A percentile compares a stretch with the other conserved stretches of the same genome.
Evolutionary conservation across 2,888 invertebrate species (phyloP).

Genomic region (Limnephilus lunatus): DNA sequence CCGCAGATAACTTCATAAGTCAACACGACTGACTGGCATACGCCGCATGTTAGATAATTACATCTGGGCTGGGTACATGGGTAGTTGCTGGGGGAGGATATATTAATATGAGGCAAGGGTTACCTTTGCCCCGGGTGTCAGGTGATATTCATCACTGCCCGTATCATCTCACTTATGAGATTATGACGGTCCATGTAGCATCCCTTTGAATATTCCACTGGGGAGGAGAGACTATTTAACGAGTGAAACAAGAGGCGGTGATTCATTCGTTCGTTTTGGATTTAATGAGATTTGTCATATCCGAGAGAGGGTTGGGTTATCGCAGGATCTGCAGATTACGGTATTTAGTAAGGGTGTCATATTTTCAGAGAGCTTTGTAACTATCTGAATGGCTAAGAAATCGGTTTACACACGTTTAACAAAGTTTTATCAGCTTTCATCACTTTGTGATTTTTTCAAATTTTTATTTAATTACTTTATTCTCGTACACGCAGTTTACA

Average conservation of each 20-base stretch:
- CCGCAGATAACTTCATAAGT: constrained; percentile 57
- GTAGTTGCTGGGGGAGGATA: constrained; percentile 33
- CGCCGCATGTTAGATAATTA: constrained; percentile 56
- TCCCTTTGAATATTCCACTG: constrained; percentile 43
- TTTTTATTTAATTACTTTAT: too few species aligned
- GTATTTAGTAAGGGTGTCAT: constrained; percentile 28
- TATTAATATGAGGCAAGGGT: constrained; percentile 60
- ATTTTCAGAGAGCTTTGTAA: background rate
- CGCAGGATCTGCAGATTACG: constrained; percentile 18
- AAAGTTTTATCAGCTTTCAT: background rate
- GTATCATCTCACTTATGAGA: constrained; percentile 54
- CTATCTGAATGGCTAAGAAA: background rate
- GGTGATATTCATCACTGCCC: constrained; percentile 56
- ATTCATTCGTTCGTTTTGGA: constrained; percentile 41
- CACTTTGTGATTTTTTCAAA: background rate
- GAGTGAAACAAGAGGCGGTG: constrained; percentile 48
- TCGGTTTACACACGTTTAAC: background rate
- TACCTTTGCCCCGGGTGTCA: constrained; percentile 54
- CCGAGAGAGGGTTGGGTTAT: constrained; percentile 36
- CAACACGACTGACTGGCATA: constrained; percentile 42
- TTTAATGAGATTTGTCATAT: constrained; percentile 48
- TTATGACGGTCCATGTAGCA: constrained; percentile 54
- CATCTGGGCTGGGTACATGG: constrained; percentile 10
- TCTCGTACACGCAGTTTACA: too few species aligned
- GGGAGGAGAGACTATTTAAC: constrained; percentile 36